Evolutionary conservation across 23 tunicate species (phyloP), one percentile per base, ranked within the genome.

Genomic region (Ciona savignyi): DNA sequence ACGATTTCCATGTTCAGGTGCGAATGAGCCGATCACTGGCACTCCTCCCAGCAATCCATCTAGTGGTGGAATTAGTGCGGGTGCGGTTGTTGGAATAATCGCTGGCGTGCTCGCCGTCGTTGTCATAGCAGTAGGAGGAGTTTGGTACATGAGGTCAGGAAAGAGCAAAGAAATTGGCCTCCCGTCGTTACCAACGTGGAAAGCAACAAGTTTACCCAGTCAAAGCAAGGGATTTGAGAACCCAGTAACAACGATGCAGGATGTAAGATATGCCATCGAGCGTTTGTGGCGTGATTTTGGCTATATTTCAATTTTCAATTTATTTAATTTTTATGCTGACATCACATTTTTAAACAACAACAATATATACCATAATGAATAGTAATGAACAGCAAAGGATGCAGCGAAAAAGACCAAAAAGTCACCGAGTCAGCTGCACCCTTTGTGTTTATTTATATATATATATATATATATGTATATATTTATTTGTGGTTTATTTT

Each of bases 31-130:
- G 22, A 42, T 42, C 15, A 42, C 56, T 9, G 78, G 73, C 20
- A 29, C 34, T 22, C 87, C 87, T 25, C 34, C 73, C 1, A 82
- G 80, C n/a, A 34, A 73, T 1, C 72, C 85, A 1, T 21, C 35
- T 6, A 42, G 49, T 9, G 76, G 76, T 32, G 93, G 93, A 1
- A 21, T 86, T 4, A 30, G 70, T 26, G 77, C 70, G 0, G 93
- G 93, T 1, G 93, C 85, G 22, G 67, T 86, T 3, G 67, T 74
- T 29, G 93, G 93, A 26, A 86, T 86, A 23, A 73, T 86, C 1
- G 35, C 74, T 35, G 93, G 81, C 1, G 80, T 86, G 3, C 25
- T 86, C 4, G 80, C 64, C 25, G 33, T 79, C 21, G 23, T 86
- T 0, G 68, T 42, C 1, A 67, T 86, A 27, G 85, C 71, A 1